A percentile compares a stretch with the other conserved stretches of the same genome.
Evolutionary conservation across 2,888 invertebrate genomes (phyloP).

Genomic region (Brenthis daphne): DNA sequence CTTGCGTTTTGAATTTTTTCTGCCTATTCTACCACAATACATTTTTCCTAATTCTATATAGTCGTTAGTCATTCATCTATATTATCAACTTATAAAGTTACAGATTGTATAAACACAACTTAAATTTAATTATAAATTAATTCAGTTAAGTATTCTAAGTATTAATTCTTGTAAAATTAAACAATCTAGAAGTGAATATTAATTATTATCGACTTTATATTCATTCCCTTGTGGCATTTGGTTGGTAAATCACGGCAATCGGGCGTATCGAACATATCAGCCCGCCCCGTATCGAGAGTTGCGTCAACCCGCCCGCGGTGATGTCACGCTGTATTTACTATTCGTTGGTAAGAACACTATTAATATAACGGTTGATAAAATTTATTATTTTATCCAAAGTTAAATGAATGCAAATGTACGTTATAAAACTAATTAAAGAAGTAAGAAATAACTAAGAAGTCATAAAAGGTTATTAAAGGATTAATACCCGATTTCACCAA

Average conservation of each 20-base stretch:
- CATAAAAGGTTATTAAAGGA: too few relatives aligned
- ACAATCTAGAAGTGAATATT: conserved; percentile 25
- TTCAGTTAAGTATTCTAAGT: background rate
- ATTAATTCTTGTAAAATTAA: conserved; percentile 16
- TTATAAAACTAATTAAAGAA: too few relatives aligned
- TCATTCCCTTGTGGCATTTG: conserved; percentile 69
- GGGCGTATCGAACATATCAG: conserved; percentile 36
- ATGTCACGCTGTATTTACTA: conserved; percentile 53
- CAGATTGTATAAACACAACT: too few relatives aligned
- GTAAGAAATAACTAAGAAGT: too few relatives aligned
- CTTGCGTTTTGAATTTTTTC: conserved; percentile 19
- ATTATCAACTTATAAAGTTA: too few relatives aligned
- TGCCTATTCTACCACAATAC: background rate
- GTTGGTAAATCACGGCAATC: conserved; percentile 73
- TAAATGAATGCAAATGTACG: too few relatives aligned
- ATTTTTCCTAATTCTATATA: background rate
- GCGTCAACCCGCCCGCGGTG: conserved; percentile 61
- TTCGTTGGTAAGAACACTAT: conserved; percentile 13
- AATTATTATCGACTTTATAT: conserved; percentile 53
- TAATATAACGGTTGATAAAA: background rate
- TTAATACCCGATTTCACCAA: too few relatives aligned
- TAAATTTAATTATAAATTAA: background rate
- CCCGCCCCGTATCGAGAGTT: conserved; percentile 51
- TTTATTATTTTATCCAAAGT: too few relatives aligned
- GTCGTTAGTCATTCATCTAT: too few relatives aligned